Conservation (phyloP, 2,113 vertebrate genomes). For the Oenanthe melanoleuca region DNA sequence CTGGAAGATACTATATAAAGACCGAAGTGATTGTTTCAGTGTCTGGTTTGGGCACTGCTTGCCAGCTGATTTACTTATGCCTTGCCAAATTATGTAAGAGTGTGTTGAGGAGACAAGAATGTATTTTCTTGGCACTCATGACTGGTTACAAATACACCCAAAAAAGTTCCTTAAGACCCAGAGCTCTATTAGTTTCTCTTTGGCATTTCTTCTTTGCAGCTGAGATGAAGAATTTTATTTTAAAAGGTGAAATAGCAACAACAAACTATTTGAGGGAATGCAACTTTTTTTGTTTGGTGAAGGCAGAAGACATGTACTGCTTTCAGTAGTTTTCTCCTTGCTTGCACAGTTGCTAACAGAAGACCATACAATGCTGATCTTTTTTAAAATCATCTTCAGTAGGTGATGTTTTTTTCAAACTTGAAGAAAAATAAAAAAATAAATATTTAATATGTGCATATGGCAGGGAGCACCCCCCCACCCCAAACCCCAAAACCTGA, state of each 20-base stretch:
- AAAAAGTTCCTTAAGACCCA: not conserved
- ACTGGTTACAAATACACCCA: not conserved
- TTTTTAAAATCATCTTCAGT: not conserved
- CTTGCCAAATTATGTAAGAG: not conserved
- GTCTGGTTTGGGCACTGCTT: not conserved
- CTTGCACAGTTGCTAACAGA: not conserved
- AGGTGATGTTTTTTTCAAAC: not conserved
- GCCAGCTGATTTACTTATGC: conserved; percentile 2
- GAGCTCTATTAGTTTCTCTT: not conserved
- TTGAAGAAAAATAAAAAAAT: not conserved
- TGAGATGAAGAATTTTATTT: not conserved
- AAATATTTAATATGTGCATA: not conserved
- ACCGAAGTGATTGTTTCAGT: not conserved
- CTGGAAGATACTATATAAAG: not conserved
- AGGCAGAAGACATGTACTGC: not conserved
- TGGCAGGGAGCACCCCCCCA: fast-evolving
- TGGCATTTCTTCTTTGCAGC: not conserved
- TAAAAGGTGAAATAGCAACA: not conserved
- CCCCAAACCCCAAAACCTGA: not conserved
- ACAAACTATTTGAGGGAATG: not conserved
- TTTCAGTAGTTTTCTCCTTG: not conserved
- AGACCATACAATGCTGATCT: not conserved
- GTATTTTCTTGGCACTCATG: not conserved
- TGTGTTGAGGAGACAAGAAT: not conserved
- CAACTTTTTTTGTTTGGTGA: not conserved